Evolutionary conservation across 2,888 invertebrate genomes (phyloP), one percentile per base, ranked within the genome.

Genomic region (Metopia argyrocephala): DNA sequence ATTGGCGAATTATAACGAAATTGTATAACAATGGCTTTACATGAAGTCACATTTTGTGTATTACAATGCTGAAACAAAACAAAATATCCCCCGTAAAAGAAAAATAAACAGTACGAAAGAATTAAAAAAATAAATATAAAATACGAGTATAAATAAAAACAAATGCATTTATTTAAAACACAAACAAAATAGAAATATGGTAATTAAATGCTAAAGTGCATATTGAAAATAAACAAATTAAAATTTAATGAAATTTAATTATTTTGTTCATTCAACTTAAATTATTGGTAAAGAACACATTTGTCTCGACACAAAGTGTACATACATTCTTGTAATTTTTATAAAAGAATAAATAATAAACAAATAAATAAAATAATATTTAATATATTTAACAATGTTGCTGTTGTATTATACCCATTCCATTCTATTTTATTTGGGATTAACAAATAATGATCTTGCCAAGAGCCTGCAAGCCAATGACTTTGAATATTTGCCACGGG

Each of bases 351-450:
- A 38, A 38, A 38, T 38, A 38, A n/a, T 38, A 38, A 12, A 12
- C 21, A n/a, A 12, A 38, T 3, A 2, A 31, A 3, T 12, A 31
- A 31, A 31, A 31, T 31, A 31, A 31, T 9, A 31, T 62, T 23
- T 4, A n/a, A 18, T 48, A 5, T n/a, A 20, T 7, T 7, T 25
- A 28, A 66, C n/a, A 23, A 81, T 81, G 81, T 61, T 81, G 61
- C 45, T 81, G 9, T 38, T 66, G 5, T 81, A 78, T 21, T 81
- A 78, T 18, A 76, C 81, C 6, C 78, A 81, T 45, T 75, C 81
- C 2, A 9, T 81, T 46, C n/a, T 81, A 20, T 81, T 81, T 70
- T 81, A 78, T 50, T 28, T 81, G 45, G 48, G 74, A 2, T 45
- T 81, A 25, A 65, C 70, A 5, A 45, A 38, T 4, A 48, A 45